These are phyloP conservation scores for Rhadina sibilatrix DNA, from an alignment of 2,113 vertebrate species.

Conservation along the genomic window DNA sequence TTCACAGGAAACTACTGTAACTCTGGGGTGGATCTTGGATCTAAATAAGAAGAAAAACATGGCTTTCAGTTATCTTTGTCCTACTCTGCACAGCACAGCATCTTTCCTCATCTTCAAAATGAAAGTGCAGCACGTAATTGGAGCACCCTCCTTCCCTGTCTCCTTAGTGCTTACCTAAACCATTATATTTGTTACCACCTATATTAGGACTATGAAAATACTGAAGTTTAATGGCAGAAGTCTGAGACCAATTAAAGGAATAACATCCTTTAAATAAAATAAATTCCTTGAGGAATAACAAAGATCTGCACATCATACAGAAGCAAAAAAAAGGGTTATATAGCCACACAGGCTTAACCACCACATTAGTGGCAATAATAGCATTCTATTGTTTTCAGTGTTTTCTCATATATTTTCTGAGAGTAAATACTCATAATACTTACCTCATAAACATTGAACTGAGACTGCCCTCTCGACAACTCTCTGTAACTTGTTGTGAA, in stretches of 20 bases:
- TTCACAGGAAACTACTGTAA: background rate
- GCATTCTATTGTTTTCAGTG: background rate
- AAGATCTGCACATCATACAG: background rate
- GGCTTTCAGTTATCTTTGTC: background rate
- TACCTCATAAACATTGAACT: constrained; percentile 97
- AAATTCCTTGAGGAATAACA: background rate
- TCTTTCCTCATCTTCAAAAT: background rate
- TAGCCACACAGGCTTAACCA: background rate
- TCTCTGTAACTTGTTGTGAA: constrained; percentile 98
- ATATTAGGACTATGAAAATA: background rate
- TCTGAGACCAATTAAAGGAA: background rate
- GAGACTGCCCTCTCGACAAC: constrained; percentile 91
- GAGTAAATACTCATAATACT: constrained; percentile 17
- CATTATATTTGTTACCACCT: background rate
- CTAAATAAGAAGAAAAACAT: background rate
- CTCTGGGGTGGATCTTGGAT: background rate
- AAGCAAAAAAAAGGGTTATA: background rate
- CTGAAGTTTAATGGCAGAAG: background rate
- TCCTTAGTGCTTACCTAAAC: background rate
- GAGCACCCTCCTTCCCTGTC: background rate
- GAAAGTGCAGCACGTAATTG: background rate
- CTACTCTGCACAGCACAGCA: background rate
- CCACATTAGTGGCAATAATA: background rate
- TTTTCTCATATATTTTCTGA: background rate
- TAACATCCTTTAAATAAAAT: too few species aligned